Evolutionary conservation across 2,888 invertebrate genomes (phyloP).

Genomic region (Microctonus brassicae): DNA sequence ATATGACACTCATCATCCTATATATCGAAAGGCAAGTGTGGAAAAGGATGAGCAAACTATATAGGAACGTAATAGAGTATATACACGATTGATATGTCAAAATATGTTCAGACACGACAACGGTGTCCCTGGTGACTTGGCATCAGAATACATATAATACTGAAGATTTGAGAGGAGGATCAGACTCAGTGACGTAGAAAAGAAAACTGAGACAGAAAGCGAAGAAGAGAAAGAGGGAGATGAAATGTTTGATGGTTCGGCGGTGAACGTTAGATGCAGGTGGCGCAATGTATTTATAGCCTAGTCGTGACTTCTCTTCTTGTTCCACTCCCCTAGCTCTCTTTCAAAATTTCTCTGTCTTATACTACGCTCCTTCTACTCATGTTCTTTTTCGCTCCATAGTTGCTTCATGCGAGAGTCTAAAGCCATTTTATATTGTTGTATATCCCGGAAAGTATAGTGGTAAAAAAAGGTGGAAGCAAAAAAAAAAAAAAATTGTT

Average conservation of each 20-base stretch:
- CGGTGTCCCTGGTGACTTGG: constrained; percentile 7
- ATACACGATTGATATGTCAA: constrained; percentile 5
- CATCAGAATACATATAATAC: constrained; percentile 13
- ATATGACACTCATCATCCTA: too few species aligned
- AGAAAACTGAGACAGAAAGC: neutral
- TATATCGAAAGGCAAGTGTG: too few species aligned
- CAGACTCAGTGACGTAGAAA: neutral
- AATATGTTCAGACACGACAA: constrained; percentile 17
- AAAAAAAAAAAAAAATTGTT: constrained; percentile 20
- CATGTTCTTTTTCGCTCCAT: constrained; percentile 18
- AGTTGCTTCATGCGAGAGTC: constrained; percentile 20
- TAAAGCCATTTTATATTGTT: constrained; percentile 8
- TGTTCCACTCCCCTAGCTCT: constrained; percentile 52
- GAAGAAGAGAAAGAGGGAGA: constrained; percentile 8
- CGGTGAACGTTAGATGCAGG: constrained; percentile 64
- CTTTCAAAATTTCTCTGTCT: constrained; percentile 39
- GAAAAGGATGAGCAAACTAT: neutral
- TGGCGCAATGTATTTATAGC: constrained; percentile 65
- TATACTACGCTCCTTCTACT: constrained; percentile 19
- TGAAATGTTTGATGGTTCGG: constrained; percentile 51
- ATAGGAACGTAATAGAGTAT: constrained; percentile 25
- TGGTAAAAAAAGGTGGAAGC: neutral
- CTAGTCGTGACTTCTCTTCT: constrained; percentile 63
- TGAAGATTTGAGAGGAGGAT: neutral
- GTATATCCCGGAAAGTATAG: neutral